Evolutionary conservation across 2,113 vertebrate species (phyloP).

Genomic region (Mastomys coucha): DNA sequence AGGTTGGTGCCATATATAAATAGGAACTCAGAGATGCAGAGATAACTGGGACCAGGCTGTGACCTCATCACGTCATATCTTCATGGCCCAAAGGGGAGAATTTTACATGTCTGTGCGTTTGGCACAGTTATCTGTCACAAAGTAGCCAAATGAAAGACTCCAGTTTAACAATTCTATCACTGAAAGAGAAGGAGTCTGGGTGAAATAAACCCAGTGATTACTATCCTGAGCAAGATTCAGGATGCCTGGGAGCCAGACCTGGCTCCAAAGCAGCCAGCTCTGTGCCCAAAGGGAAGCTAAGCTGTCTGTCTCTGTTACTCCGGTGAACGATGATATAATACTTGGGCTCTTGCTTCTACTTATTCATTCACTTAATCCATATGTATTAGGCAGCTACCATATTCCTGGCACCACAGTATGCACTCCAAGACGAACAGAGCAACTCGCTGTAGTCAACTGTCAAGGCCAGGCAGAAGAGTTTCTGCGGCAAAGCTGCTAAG

Average conservation of each 20-base stretch:
- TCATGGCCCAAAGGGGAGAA: slow-evolving; percentile 64
- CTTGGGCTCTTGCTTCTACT: neutral
- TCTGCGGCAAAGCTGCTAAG: too few species aligned
- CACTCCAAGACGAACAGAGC: neutral
- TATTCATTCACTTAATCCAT: slow-evolving; percentile 27
- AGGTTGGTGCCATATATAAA: slow-evolving; percentile 64
- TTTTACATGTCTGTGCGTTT: slow-evolving; percentile 60
- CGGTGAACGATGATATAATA: neutral
- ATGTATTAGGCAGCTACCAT: slow-evolving; percentile 38
- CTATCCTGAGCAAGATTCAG: slow-evolving; percentile 36
- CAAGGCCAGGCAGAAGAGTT: neutral
- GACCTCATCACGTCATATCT: slow-evolving; percentile 52
- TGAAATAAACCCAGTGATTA: slow-evolving; percentile 44
- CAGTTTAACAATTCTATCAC: slow-evolving; percentile 52
- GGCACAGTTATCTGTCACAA: slow-evolving; percentile 57
- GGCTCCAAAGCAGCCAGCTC: neutral
- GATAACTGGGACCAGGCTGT: slow-evolving; percentile 57
- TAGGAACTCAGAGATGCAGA: slow-evolving; percentile 57
- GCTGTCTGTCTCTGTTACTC: neutral
- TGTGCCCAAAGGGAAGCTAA: neutral
- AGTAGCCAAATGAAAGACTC: slow-evolving; percentile 72
- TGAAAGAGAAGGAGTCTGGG: slow-evolving; percentile 30
- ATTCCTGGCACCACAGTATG: neutral
- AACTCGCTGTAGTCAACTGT: neutral
- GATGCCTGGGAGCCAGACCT: neutral